These are phyloP conservation scores for Abrostola tripartita DNA, from an alignment of 2,888 invertebrate genomes.

Conservation along the genomic window DNA sequence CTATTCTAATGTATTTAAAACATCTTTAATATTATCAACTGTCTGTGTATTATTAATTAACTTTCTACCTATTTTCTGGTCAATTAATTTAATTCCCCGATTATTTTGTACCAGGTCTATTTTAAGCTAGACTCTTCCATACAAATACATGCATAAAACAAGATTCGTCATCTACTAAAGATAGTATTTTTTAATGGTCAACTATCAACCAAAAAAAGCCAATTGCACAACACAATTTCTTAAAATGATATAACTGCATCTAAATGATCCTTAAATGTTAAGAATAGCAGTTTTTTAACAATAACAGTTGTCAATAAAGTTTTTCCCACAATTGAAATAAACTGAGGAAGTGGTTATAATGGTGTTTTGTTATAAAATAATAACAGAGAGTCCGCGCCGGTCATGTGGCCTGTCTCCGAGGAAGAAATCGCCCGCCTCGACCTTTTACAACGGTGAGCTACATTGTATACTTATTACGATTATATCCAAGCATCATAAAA, in stretches of 20 bases:
- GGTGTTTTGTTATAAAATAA: constrained; percentile 85
- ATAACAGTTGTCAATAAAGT: constrained; percentile 30
- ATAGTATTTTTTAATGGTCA: too few species aligned
- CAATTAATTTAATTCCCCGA: too few species aligned
- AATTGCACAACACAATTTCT: background rate
- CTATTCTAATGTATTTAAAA: too few species aligned
- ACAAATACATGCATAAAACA: too few species aligned
- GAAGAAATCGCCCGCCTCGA: constrained; percentile 61
- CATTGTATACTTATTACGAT: background rate
- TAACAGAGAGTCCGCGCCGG: constrained; percentile 78
- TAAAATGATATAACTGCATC: constrained; percentile 13
- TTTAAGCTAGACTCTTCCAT: too few species aligned
- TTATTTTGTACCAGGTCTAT: too few species aligned
- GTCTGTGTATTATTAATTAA: too few species aligned
- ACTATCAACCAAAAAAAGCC: too few species aligned
- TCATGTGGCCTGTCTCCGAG: constrained; percentile 70
- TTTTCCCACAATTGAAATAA: constrained; percentile 58
- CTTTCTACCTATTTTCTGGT: too few species aligned
- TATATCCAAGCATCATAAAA: background rate
- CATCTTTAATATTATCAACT: too few species aligned
- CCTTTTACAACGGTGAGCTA: constrained; percentile 57
- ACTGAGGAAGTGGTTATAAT: constrained; percentile 68
- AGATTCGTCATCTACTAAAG: too few species aligned
- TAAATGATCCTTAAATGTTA: constrained; percentile 6
- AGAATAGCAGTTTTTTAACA: constrained; percentile 12